These are phyloP conservation scores for Acipenser ruthenus DNA, from an alignment of 2,797 vertebrate genomes.

Conservation along the genomic window DNA sequence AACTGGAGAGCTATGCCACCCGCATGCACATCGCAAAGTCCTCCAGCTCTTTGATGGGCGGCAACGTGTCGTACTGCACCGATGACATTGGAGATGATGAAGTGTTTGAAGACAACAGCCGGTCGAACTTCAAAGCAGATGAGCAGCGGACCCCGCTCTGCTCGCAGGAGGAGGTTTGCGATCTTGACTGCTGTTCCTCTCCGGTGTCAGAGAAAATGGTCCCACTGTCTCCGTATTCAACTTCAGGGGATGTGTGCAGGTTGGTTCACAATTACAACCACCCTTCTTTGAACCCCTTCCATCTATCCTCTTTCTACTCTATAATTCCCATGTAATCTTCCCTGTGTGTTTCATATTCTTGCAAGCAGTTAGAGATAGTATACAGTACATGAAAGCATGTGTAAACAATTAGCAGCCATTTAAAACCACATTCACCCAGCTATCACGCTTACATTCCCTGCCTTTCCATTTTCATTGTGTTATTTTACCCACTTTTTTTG, in stretches of 20 bases:
- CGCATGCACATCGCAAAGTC: conserved; percentile 64
- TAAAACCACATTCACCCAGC: too few relatives aligned
- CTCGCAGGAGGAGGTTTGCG: conserved; percentile 85
- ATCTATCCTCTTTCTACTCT: conserved; percentile 7
- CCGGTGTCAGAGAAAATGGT: conserved; percentile 70
- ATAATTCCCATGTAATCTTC: conserved; percentile 10
- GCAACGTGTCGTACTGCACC: conserved; percentile 59
- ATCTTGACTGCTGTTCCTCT: conserved; percentile 80
- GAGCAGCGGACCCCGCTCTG: conserved; percentile 74
- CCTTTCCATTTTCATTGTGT: too few relatives aligned
- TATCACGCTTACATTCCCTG: too few relatives aligned
- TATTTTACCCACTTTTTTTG: too few relatives aligned
- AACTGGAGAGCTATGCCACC: conserved; percentile 63
- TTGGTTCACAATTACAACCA: conserved; percentile 61
- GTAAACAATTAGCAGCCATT: too few relatives aligned
- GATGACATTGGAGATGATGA: conserved; percentile 76
- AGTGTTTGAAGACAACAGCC: conserved; percentile 73
- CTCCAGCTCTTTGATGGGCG: conserved; percentile 68
- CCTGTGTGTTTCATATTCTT: background rate
- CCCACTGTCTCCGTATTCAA: conserved; percentile 75
- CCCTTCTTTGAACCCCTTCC: conserved; percentile 10
- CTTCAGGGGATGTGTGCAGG: conserved; percentile 92
- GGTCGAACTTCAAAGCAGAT: conserved; percentile 30
- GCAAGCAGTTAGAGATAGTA: too few relatives aligned
- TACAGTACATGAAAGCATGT: too few relatives aligned